These are phyloP conservation scores for Eriocheir sinensis DNA, from an alignment of 1,140 invertebrate genomes.

Conservation along the genomic window DNA sequence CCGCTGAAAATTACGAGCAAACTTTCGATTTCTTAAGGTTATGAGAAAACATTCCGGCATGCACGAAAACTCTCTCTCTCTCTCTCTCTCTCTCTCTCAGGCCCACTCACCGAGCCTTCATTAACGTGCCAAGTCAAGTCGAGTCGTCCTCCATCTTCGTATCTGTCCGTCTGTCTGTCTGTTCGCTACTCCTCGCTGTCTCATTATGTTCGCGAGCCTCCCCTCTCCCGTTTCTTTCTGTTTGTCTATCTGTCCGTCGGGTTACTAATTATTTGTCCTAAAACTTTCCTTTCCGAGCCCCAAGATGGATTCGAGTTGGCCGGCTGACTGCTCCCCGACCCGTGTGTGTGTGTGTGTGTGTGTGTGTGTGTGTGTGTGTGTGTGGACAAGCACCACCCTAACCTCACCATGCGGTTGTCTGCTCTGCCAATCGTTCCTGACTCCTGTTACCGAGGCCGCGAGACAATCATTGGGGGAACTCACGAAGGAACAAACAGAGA, in stretches of 20 bases:
- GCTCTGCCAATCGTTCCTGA: no score
- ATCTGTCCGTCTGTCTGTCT: slow-evolving; percentile 12
- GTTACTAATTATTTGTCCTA: slow-evolving; percentile 17
- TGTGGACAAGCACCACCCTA: no score
- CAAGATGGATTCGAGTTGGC: no score
- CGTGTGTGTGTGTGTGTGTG: not conserved
- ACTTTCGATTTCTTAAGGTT: not conserved
- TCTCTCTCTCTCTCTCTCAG: slow-evolving; percentile 12
- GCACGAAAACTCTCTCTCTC: not conserved
- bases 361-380: not conserved
- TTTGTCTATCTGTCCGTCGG: slow-evolving; percentile 7
- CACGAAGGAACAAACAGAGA: not conserved
- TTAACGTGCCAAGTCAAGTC: not conserved
- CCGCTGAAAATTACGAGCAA: not conserved
- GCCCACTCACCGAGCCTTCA: not conserved
- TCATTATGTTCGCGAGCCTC: not conserved
- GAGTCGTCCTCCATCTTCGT: slow-evolving; percentile 20
- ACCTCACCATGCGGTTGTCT: no score
- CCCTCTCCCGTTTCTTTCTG: not conserved
- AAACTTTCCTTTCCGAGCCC: not conserved
- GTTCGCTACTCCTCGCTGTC: not conserved
- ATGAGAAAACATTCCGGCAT: no score
- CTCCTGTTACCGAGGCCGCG: no score
- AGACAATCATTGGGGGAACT: not conserved
- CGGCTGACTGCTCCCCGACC: not conserved